Evolutionary conservation across 2,888 invertebrate genomes (phyloP).

Genomic region (Rhorus exstirpatorius): DNA sequence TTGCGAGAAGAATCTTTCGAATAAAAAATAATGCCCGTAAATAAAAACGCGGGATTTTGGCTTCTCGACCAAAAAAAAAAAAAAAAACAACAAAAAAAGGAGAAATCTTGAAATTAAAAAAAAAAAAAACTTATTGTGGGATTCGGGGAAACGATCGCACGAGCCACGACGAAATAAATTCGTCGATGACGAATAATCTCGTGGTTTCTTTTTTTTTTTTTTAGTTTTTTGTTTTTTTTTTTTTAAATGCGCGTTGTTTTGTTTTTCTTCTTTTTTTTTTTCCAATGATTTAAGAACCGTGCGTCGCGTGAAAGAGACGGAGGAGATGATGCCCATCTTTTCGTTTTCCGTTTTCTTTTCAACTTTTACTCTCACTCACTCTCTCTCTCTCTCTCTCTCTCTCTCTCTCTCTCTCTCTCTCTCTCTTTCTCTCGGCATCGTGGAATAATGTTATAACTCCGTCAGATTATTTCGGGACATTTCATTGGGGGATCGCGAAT

Average conservation of each 20-base stretch:
- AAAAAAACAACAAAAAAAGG: constrained; percentile 56
- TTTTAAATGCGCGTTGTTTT: constrained; percentile 15
- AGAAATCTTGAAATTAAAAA: constrained; percentile 68
- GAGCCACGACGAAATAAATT: not conserved
- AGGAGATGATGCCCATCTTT: constrained; percentile 71
- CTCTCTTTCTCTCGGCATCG: constrained; percentile 53
- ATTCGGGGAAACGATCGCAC: constrained; percentile 32
- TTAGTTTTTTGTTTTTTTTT: too few species aligned
- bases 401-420: constrained; percentile 20
- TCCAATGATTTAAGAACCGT: constrained; percentile 73
- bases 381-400: too few species aligned
- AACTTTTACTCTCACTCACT: too few species aligned
- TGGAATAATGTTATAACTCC: constrained; percentile 73
- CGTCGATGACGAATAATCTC: constrained; percentile 24
- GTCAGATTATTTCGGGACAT: constrained; percentile 65
- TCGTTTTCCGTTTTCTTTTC: constrained; percentile 6
- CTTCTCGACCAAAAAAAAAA: constrained; percentile 50
- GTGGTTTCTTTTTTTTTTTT: not conserved
- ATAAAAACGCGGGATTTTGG: constrained; percentile 65
- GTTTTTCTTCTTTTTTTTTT: not conserved
- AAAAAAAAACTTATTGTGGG: constrained; percentile 73
- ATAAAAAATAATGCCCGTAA: constrained; percentile 76
- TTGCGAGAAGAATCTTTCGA: constrained; percentile 32
- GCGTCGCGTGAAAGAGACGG: constrained; percentile 80
- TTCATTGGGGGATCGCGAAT: constrained; percentile 49